Evolutionary conservation across 2,888 invertebrate species (phyloP).

Genomic region (Andrena praecox): DNA sequence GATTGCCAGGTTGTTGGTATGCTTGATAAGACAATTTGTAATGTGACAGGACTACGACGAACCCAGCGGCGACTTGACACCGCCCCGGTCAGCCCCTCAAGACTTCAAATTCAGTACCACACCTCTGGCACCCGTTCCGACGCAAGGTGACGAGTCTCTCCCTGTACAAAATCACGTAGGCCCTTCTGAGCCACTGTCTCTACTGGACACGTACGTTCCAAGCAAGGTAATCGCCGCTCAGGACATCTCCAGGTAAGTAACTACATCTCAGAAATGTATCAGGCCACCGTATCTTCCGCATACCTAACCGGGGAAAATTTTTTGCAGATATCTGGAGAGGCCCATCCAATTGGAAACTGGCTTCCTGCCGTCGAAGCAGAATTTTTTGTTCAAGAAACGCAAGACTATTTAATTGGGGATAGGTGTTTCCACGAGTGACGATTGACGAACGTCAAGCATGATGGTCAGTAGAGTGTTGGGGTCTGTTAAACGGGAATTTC

Average conservation of each 20-base stretch:
- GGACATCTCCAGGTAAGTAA: slow-evolving; percentile 78
- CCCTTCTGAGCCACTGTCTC: slow-evolving; percentile 83
- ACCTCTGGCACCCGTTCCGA: slow-evolving; percentile 68
- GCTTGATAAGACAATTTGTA: background rate
- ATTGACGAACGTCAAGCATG: slow-evolving; percentile 47
- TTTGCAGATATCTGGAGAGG: slow-evolving; percentile 80
- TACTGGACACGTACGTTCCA: slow-evolving; percentile 86
- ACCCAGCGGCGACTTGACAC: slow-evolving; percentile 69
- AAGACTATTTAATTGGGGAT: slow-evolving; percentile 68
- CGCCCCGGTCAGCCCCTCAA: slow-evolving; percentile 76
- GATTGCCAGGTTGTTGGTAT: background rate
- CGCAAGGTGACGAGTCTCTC: slow-evolving; percentile 66
- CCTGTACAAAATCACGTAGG: slow-evolving; percentile 71
- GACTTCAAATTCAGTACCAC: slow-evolving; percentile 73
- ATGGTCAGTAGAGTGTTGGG: slow-evolving; percentile 56
- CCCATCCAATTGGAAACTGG: slow-evolving; percentile 82
- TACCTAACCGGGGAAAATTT: background rate
- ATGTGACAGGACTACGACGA: slow-evolving; percentile 66
- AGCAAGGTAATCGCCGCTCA: slow-evolving; percentile 82
- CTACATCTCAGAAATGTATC: background rate
- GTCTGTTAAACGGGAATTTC: slow-evolving; percentile 11
- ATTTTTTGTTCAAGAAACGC: slow-evolving; percentile 79
- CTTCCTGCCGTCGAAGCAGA: slow-evolving; percentile 82
- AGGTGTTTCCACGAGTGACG: slow-evolving; percentile 20
- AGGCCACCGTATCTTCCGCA: background rate